Conservation (phyloP, 1,140 invertebrate genomes). For the Lethrus apterus region DNA sequence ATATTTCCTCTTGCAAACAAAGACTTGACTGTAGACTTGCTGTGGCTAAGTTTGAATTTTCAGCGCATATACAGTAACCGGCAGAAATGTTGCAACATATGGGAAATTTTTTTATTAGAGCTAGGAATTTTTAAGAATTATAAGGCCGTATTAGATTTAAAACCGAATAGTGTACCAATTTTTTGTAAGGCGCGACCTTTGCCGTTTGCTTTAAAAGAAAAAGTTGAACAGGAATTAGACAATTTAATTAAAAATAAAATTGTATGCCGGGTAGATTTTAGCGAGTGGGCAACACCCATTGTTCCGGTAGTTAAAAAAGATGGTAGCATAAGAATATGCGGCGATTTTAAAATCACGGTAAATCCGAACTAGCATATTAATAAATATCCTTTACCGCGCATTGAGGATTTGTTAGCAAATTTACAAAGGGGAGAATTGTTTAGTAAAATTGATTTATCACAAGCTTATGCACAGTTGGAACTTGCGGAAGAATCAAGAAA, state of each 20-base stretch:
- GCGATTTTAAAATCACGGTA: constrained; percentile 45
- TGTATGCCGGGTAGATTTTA: constrained; percentile 27
- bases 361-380: constrained; percentile 35
- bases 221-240: constrained; percentile 6
- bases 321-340: constrained; percentile 37
- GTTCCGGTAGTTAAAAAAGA: constrained; percentile 37
- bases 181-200: constrained; percentile 4
- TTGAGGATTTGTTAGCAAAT: constrained; percentile 27
- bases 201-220: constrained; percentile 6
- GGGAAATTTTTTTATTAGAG: too few species aligned
- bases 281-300: constrained; percentile 46
- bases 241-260: constrained; percentile 1
- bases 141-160: background rate
- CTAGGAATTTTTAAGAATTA: constrained; percentile 8
- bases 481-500: constrained; percentile 24
- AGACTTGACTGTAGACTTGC: too few species aligned
- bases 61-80: too few species aligned
- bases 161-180: background rate
- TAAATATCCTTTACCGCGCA: constrained; percentile 36
- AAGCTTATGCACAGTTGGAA: constrained; percentile 36
- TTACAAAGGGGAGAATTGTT: constrained; percentile 29
- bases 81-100: too few species aligned
- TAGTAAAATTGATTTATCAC: constrained; percentile 36
- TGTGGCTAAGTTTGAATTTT: too few species aligned
- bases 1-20: too few species aligned